Percentiles rank a stretch among this genome's conserved stretches.
phyloP scores from a whole-genome alignment of 2,888 invertebrate genomes.

The Yponomeuta cagnagella region DNA sequence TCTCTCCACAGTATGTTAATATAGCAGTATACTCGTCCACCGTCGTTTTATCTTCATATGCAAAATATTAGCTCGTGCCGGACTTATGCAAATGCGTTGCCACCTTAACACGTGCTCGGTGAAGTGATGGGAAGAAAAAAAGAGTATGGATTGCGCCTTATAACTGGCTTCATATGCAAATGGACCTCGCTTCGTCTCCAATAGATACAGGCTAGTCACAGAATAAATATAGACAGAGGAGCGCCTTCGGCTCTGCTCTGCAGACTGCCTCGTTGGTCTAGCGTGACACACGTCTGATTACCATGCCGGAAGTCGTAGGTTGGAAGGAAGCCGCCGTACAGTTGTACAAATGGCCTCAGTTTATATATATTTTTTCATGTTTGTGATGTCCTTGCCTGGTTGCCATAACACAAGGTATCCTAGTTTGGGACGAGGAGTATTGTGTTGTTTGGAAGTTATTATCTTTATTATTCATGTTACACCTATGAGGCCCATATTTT shows the following conservation, averaged over 20 bases:
- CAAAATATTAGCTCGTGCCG: conserved; percentile 71
- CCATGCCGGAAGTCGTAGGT: too few relatives aligned
- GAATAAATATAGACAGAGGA: background rate
- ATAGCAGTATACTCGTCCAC: conserved; percentile 41
- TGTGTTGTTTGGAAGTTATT: too few relatives aligned
- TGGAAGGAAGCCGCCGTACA: too few relatives aligned
- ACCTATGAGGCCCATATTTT: too few relatives aligned
- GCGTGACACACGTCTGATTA: too few relatives aligned
- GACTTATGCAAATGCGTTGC: conserved; percentile 64
- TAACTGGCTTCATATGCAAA: conserved; percentile 40
- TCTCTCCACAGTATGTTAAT: conserved; percentile 34
- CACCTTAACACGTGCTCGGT: conserved; percentile 47
- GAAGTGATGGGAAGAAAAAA: conserved; percentile 38
- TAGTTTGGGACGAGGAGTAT: too few relatives aligned
- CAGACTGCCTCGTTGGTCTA: background rate
- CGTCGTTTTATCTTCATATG: conserved; percentile 67
- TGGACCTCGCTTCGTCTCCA: conserved; percentile 1
- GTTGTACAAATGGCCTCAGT: too few relatives aligned
- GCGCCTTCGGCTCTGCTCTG: background rate
- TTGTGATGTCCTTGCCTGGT: too few relatives aligned
- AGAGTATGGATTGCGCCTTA: conserved; percentile 38
- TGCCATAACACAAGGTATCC: too few relatives aligned
- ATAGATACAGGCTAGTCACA: background rate
- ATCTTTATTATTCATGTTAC: too few relatives aligned
- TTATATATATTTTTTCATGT: too few relatives aligned